These are phyloP conservation scores for Sinohyriopsis cumingii DNA, from an alignment of 2,888 invertebrate species.

Conservation along the genomic window DNA sequence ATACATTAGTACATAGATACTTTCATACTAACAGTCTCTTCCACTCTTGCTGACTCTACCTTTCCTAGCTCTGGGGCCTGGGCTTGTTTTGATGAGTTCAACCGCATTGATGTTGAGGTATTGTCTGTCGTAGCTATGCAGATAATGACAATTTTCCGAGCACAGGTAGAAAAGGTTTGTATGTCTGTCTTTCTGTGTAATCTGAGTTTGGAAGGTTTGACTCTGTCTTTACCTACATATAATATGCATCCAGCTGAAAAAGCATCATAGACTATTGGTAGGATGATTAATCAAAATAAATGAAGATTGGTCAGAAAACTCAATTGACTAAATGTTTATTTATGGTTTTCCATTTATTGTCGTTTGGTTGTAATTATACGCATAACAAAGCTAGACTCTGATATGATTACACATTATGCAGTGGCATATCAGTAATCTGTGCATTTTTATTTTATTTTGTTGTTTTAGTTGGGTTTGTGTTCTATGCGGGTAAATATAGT, in stretches of 20 bases:
- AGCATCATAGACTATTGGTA: too few relatives aligned
- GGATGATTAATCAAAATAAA: not conserved
- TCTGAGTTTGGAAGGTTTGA: not conserved
- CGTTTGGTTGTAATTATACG: not conserved
- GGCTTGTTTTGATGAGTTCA: conserved; percentile 73
- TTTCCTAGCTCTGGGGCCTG: conserved; percentile 78
- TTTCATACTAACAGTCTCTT: too few relatives aligned
- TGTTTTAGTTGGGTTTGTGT: too few relatives aligned
- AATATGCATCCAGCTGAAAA: too few relatives aligned
- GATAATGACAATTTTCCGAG: conserved; percentile 75
- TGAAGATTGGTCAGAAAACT: not conserved
- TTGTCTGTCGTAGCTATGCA: conserved; percentile 72
- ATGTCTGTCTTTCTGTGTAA: not conserved
- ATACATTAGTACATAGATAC: too few relatives aligned
- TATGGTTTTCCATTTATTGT: not conserved
- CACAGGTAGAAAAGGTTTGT: conserved; percentile 74
- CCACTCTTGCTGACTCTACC: too few relatives aligned
- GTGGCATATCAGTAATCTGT: too few relatives aligned
- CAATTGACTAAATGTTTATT: not conserved
- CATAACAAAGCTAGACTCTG: not conserved
- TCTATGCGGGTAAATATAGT: too few relatives aligned
- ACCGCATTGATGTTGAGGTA: conserved; percentile 72
- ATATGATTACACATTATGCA: too few relatives aligned
- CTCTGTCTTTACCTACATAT: not conserved
- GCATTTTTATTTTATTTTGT: too few relatives aligned